phyloP scores from a whole-genome alignment of 2,797 vertebrate genomes.

The Sebastes hubbsi region DNA sequence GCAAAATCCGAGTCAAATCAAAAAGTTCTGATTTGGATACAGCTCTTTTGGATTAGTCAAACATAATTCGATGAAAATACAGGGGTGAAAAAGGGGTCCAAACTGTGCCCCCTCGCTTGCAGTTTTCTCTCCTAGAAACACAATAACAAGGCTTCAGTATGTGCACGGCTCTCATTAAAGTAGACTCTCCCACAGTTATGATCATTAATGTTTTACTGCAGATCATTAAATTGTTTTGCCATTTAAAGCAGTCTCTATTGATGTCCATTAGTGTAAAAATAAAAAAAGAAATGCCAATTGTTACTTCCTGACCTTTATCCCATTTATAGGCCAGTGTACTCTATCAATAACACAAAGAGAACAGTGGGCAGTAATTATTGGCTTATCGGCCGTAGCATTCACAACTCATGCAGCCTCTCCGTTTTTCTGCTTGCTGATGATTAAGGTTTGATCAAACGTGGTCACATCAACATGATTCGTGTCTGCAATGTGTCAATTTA shows the following conservation, averaged over 20 bases:
- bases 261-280: constrained; percentile 54
- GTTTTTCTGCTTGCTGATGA: constrained; percentile 50
- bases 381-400: constrained; percentile 54
- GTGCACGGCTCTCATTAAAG: constrained; percentile 22
- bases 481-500: constrained; percentile 40
- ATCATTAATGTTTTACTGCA: constrained; percentile 45
- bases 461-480: constrained; percentile 23
- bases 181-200: constrained; percentile 33
- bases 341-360: constrained; percentile 58
- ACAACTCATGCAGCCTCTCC: constrained; percentile 54
- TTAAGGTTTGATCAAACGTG: constrained; percentile 30
- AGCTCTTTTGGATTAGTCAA: no score
- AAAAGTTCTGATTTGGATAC: no score
- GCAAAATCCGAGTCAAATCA: no score
- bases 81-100: background rate
- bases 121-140: constrained; percentile 3
- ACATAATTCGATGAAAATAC: no score
- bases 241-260: constrained; percentile 58
- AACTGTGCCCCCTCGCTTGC: background rate
- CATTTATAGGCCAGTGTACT: constrained; percentile 55
- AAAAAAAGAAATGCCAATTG: constrained; percentile 50
- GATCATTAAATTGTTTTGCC: constrained; percentile 63
- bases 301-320: constrained; percentile 69
- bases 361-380: constrained; percentile 59
- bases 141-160: constrained; percentile 18